Evolutionary conservation across 2,888 invertebrate genomes (phyloP).

Genomic region (Polyploca ridens): DNA sequence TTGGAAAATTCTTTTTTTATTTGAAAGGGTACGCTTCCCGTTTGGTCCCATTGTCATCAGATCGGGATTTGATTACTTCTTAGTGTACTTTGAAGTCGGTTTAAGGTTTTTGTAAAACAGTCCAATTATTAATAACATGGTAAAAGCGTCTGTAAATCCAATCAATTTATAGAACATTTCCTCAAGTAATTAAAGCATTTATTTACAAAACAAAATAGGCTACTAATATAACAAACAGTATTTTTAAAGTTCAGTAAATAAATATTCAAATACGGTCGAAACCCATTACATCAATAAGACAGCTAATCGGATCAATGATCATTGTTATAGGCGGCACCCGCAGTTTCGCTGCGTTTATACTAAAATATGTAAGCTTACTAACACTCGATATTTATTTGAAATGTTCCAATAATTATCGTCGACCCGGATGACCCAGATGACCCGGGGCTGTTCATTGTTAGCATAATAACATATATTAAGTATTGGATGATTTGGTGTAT

Average conservation of each 20-base stretch:
- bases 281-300: neutral
- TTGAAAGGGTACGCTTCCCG: too few species aligned
- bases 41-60: too few species aligned
- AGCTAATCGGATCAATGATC: constrained; percentile 3
- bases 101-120: too few species aligned
- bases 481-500: neutral
- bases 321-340: neutral
- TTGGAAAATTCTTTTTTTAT: too few species aligned
- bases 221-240: neutral
- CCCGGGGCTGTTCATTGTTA: neutral
- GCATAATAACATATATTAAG: neutral
- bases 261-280: neutral
- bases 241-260: neutral
- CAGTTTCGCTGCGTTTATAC: neutral
- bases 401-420: neutral
- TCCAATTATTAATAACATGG: too few species aligned
- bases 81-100: too few species aligned
- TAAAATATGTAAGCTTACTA: constrained; percentile 8
- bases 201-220: too few species aligned
- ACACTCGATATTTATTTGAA: constrained; percentile 1
- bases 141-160: too few species aligned
- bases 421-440: neutral
- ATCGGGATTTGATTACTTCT: too few species aligned
- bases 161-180: too few species aligned
- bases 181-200: too few species aligned